A percentile compares a stretch with the other conserved stretches of the same genome.
phyloP scores from a whole-genome alignment of 2,797 vertebrate species.

The Cossypha niveicapilla region DNA sequence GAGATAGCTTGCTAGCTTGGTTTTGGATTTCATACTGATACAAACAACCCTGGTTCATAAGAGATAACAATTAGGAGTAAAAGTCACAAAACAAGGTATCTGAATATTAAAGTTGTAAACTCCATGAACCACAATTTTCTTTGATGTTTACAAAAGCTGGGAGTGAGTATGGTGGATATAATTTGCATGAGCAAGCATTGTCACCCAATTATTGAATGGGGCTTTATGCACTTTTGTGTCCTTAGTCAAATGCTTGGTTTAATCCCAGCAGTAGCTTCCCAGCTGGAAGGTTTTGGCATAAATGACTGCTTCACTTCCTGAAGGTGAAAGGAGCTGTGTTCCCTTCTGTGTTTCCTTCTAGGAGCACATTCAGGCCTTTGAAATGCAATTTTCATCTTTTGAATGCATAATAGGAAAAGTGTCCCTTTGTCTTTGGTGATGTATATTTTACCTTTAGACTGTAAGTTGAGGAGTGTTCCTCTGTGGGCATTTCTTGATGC shows the following conservation, averaged over 20 bases:
- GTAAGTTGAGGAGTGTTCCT: background rate
- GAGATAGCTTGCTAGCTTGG: background rate
- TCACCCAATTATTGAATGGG: background rate
- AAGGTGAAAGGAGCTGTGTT: background rate
- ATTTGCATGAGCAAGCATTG: background rate
- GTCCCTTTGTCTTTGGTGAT: background rate
- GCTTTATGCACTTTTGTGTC: background rate
- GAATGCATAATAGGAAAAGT: background rate
- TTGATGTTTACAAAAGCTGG: background rate
- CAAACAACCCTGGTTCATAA: background rate
- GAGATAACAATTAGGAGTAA: background rate
- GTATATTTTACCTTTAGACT: background rate
- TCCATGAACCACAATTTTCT: background rate
- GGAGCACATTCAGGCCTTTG: background rate
- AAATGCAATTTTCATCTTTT: background rate
- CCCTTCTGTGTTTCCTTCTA: background rate
- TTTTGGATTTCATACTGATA: background rate
- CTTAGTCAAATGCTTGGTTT: background rate
- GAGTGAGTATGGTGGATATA: background rate
- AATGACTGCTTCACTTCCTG: background rate
- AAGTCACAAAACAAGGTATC: background rate
- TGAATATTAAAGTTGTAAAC: background rate
- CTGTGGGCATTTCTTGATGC: background rate
- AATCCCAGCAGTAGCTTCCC: background rate
- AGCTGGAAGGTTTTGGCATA: background rate